Conservation (phyloP, 2,888 invertebrate species). For the Helleia helle region DNA sequence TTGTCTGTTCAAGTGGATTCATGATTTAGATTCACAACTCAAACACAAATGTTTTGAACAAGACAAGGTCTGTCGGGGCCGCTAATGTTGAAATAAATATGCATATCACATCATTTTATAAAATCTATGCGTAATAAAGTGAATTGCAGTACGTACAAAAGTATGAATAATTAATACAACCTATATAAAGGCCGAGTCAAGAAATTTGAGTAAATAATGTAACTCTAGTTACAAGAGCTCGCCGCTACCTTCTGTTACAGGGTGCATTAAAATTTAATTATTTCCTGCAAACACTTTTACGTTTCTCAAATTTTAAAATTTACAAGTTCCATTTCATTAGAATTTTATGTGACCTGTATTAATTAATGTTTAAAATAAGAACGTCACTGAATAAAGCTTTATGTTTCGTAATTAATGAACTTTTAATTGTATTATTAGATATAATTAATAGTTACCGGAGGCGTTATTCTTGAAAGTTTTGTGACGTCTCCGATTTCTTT, state of each 20-base stretch:
- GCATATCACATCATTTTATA: too few species aligned
- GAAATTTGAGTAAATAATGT: constrained; percentile 7
- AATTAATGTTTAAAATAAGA: not conserved
- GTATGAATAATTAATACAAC: constrained; percentile 2
- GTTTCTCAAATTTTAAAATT: constrained; percentile 9
- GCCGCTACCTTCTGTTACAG: constrained; percentile 8
- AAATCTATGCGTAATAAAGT: too few species aligned
- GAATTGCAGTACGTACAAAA: not conserved
- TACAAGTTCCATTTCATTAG: constrained; percentile 8
- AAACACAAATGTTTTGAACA: too few species aligned
- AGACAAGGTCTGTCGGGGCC: too few species aligned
- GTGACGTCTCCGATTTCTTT: too few species aligned
- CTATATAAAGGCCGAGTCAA: not conserved
- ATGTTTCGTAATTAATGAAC: too few species aligned
- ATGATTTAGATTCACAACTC: too few species aligned
- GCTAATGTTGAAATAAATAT: too few species aligned
- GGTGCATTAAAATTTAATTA: constrained; percentile 13
- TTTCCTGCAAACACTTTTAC: constrained; percentile 10
- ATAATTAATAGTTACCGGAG: too few species aligned
- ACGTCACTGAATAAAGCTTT: not conserved
- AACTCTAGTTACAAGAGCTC: constrained; percentile 7
- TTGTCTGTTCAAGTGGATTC: too few species aligned
- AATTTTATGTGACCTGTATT: constrained; percentile 2
- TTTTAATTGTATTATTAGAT: too few species aligned
- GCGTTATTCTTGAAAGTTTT: too few species aligned